These are phyloP conservation scores for Reinhardtius hippoglossoides DNA, from an alignment of 2,113 vertebrate species.

Conservation along the genomic window DNA sequence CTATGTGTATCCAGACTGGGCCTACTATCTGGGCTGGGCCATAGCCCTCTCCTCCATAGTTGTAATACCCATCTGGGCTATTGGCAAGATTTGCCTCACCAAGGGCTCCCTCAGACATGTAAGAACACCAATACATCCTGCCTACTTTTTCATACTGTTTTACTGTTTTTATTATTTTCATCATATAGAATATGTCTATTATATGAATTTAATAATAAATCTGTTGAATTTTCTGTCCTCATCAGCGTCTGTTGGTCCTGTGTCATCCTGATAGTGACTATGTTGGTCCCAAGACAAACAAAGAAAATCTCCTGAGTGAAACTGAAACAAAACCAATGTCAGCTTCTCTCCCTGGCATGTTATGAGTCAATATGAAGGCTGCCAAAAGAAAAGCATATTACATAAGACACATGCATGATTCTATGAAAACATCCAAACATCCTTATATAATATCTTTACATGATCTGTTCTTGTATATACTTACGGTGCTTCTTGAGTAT, in stretches of 20 bases:
- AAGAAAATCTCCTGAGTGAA: not conserved
- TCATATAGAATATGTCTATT: not conserved
- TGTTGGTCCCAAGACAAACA: not conserved
- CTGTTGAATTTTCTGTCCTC: not conserved
- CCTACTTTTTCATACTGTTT: not conserved
- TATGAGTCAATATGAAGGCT: not conserved
- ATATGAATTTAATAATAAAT: not conserved
- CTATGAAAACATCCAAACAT: no score
- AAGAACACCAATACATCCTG: not conserved
- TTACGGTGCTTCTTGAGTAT: no score
- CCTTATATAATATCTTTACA: no score
- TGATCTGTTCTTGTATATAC: no score
- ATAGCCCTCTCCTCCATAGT: conserved; percentile 61
- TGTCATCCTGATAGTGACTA: not conserved
- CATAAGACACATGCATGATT: no score
- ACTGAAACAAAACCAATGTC: not conserved
- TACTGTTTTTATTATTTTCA: not conserved
- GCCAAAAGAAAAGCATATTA: no score
- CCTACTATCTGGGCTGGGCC: conserved; percentile 61
- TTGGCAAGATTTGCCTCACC: conserved; percentile 36
- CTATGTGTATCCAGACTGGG: conserved; percentile 65
- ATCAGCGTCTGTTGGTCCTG: conserved; percentile 34
- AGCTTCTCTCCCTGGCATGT: not conserved
- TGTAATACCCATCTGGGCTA: conserved; percentile 51
- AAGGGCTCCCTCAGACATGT: conserved; percentile 60